Evolutionary conservation across 2,888 invertebrate species (phyloP).

Genomic region (Cabera pusaria): DNA sequence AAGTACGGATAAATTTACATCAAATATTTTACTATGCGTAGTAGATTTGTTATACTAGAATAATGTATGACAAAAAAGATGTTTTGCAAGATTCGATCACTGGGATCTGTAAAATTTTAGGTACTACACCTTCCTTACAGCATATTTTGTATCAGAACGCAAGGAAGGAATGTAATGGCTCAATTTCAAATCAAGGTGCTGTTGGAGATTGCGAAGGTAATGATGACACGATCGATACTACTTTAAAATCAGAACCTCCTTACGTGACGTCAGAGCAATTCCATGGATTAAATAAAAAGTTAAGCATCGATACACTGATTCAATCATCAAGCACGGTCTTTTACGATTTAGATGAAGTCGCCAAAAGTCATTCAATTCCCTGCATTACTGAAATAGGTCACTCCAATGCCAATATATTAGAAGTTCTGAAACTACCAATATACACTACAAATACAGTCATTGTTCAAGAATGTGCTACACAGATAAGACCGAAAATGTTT

Average conservation of each 20-base stretch:
- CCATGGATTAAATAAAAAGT: constrained; percentile 45
- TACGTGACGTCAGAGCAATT: constrained; percentile 58
- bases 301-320: constrained; percentile 39
- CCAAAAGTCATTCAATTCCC: constrained; percentile 62
- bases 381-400: constrained; percentile 43
- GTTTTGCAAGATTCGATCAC: constrained; percentile 55
- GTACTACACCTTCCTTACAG: constrained; percentile 36
- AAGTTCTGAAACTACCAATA: constrained; percentile 35
- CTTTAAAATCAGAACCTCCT: constrained; percentile 23
- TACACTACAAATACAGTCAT: constrained; percentile 43
- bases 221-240: too few species aligned
- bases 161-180: constrained; percentile 20
- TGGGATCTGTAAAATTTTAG: constrained; percentile 53
- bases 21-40: too few species aligned
- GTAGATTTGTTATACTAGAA: too few species aligned
- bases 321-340: constrained; percentile 66
- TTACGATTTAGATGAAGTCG: constrained; percentile 65
- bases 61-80: constrained; percentile 36
- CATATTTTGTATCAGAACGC: constrained; percentile 34
- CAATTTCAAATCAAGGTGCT: constrained; percentile 24
- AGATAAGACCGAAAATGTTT: constrained; percentile 47
- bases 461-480: constrained; percentile 61
- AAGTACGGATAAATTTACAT: too few species aligned
- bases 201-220: constrained; percentile 33
- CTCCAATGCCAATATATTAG: constrained; percentile 45